Base-by-base conservation (phyloP, 1,140 invertebrate species). In the Linepithema humile region DNA sequence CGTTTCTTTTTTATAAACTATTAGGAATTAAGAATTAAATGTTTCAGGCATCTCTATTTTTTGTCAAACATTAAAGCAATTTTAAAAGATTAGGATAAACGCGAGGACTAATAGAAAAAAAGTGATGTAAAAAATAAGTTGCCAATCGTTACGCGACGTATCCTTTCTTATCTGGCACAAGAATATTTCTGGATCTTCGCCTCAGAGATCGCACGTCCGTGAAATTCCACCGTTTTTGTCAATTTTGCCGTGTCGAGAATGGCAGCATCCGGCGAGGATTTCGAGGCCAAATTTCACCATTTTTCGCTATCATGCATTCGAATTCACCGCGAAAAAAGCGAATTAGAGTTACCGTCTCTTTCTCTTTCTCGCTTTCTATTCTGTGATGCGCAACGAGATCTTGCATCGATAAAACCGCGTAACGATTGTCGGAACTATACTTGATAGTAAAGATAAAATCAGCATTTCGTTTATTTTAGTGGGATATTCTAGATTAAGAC, bases 241-340 rank as follows among this genome's bases (percentile, higher is more conserved):
- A 78, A 53, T 75, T 60, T 62, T 20, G 15, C 40, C 73, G 40
- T 67, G 17, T 80, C 75, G 75, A 55, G 35, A 80, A 35, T 53
- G 29, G 35, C 32, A 26, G 75, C 12, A 69, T 80, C 64, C 75
- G 64, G 62, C 26, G 50, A 29, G 38, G 65, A 70, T 80, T 80
- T 80, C 64, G 75, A 80, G 38, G 75, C 38, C 48, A 4, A 80
- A 80, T 80, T 80, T 80, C 75, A 55, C 75, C 64, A 69, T 70
- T 80, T 70, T 80, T 69, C 75, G 23, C 59, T 57, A 32, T 45
- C 60, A 53, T n/a, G 74, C 74, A n/a, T 67, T 78, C 45, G 75
- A 55, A n/a, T 78, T 67, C 20, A 78, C 32, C 45, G 32, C 17
- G 32, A 6, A 50, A 67, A 65, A 50, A 23, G 32, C 45, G 48